A percentile compares a stretch with the other conserved stretches of the same genome.
Conservation (phyloP, 2,888 invertebrate genomes). For the Automeris io region DNA sequence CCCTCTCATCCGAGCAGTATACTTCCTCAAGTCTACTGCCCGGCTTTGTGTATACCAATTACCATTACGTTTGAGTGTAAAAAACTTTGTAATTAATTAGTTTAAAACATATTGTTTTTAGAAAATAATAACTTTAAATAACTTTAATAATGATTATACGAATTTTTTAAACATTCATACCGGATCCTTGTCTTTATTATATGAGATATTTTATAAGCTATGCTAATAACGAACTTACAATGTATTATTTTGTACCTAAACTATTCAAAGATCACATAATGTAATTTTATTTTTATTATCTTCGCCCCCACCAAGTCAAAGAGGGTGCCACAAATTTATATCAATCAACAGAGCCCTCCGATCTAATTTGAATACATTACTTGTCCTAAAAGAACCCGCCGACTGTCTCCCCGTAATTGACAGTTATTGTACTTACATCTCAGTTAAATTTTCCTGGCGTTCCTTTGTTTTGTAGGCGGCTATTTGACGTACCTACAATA, state of each 20-base stretch:
- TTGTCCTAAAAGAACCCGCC: conserved; percentile 23
- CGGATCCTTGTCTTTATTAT: no score
- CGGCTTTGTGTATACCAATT: no score
- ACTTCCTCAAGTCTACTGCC: no score
- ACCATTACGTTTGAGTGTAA: no score
- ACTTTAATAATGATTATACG: no score
- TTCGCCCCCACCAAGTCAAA: no score
- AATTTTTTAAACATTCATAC: no score
- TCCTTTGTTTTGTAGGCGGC: neutral
- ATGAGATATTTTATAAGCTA: neutral
- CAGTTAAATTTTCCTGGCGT: neutral
- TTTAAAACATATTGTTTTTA: no score
- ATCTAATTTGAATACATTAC: conserved; percentile 50
- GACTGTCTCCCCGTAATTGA: conserved; percentile 8
- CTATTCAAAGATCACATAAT: conserved; percentile 3
- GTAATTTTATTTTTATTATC: conserved; percentile 37
- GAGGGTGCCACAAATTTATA: conserved; percentile 23
- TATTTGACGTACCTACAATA: neutral
- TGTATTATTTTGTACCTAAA: neutral
- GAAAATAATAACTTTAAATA: no score
- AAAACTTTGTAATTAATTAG: no score
- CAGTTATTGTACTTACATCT: neutral
- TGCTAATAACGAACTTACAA: conserved; percentile 1
- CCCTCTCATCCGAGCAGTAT: no score
- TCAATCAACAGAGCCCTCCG: conserved; percentile 22